A percentile compares a stretch with the other conserved stretches of the same genome.
Evolutionary conservation across 2,113 vertebrate species (phyloP).

Genomic region (Onychostoma macrolepis): DNA sequence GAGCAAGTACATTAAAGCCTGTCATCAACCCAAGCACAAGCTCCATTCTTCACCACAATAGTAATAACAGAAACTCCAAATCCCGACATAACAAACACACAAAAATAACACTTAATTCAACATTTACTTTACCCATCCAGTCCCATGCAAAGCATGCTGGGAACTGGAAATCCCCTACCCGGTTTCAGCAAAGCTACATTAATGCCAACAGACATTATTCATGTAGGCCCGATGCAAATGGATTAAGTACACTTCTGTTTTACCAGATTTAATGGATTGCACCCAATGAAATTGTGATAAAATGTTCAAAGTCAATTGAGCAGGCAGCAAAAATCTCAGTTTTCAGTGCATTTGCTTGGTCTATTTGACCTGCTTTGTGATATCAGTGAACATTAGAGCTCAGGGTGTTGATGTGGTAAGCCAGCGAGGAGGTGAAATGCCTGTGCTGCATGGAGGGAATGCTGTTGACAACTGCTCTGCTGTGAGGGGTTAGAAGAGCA

Average conservation of each 20-base stretch:
- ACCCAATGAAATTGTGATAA: not conserved
- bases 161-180: slow-evolving; percentile 3
- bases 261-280: not conserved
- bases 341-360: not conserved
- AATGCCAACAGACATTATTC: not conserved
- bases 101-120: not conserved
- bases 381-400: slow-evolving; percentile 9
- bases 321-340: not conserved
- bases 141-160: not conserved
- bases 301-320: not conserved
- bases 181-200: not conserved
- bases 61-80: not conserved
- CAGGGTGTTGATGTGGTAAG: slow-evolving; percentile 4
- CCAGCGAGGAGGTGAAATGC: not conserved
- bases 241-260: slow-evolving; percentile 12
- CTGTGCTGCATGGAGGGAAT: not conserved
- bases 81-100: not conserved
- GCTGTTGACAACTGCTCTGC: slow-evolving; percentile 41
- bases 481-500: not conserved
- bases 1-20: not conserved
- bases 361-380: slow-evolving; percentile 7
- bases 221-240: not conserved
- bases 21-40: slow-evolving; percentile 16
- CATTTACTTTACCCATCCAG: not conserved
- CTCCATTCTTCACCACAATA: slow-evolving; percentile 1